phyloP scores from a whole-genome alignment of 1,140 invertebrate species.

The Philopotamus ludificatus region DNA sequence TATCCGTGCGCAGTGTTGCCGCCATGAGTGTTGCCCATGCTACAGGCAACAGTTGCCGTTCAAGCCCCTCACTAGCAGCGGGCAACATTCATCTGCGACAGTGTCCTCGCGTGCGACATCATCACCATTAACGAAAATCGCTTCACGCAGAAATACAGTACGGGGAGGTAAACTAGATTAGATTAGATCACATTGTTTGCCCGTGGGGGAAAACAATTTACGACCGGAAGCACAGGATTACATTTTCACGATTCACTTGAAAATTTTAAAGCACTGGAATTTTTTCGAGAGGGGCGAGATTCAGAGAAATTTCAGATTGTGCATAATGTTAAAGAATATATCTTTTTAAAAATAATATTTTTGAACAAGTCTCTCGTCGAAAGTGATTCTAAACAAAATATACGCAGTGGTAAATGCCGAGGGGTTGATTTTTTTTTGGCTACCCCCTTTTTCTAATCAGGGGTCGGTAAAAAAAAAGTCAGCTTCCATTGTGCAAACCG shows the following conservation, averaged over 20 bases:
- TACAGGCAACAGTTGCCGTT: constrained; percentile 1
- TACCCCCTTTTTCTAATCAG: background rate
- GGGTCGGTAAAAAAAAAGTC: constrained; percentile 3
- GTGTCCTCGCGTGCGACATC: constrained; percentile 7
- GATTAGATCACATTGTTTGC: constrained; percentile 1
- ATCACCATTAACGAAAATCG: constrained; percentile 10
- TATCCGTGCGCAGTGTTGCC: constrained; percentile 47
- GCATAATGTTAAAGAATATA: too few species aligned
- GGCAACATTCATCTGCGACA: background rate
- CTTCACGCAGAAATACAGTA: background rate
- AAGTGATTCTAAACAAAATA: background rate
- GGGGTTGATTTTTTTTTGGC: background rate
- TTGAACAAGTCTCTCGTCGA: background rate
- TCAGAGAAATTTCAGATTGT: background rate
- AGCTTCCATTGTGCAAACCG: constrained; percentile 6
- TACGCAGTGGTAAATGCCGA: background rate
- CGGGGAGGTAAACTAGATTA: background rate
- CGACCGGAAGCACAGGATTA: background rate
- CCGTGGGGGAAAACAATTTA: background rate
- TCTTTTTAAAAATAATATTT: too few species aligned
- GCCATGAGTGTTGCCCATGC: constrained; percentile 53
- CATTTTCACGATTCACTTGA: background rate
- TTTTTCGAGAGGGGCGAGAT: too few species aligned
- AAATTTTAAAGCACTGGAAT: too few species aligned
- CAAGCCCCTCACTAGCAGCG: background rate